A percentile compares a stretch with the other conserved stretches of the same genome.
Conservation (phyloP, 2,797 vertebrate genomes). For the Cynodonichthys magdalenae region DNA sequence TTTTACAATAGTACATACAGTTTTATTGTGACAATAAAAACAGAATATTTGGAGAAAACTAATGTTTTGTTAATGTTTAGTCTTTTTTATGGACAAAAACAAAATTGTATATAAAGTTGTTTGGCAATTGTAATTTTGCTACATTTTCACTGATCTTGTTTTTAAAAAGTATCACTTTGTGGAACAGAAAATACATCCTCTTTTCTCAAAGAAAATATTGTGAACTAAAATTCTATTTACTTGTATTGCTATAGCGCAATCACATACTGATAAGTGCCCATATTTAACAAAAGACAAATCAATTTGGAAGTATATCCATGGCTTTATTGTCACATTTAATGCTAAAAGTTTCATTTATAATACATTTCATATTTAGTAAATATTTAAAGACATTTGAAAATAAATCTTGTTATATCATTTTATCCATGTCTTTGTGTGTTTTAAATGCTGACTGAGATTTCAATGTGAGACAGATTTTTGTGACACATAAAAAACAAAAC, state of each 20-base stretch:
- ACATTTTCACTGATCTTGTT: conserved; percentile 53
- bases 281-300: not conserved
- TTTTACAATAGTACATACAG: conserved; percentile 26
- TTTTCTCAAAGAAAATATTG: conserved; percentile 29
- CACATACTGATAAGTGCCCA: too few relatives aligned
- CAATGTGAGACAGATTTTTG: conserved; percentile 54
- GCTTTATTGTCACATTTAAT: conserved; percentile 57
- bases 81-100: conserved; percentile 25
- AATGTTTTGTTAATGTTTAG: conserved; percentile 30
- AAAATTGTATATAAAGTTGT: conserved; percentile 44
- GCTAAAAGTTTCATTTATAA: conserved; percentile 30
- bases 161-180: conserved; percentile 37
- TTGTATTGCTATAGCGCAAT: too few relatives aligned
- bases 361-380: conserved; percentile 48
- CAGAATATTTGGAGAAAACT: conserved; percentile 24
- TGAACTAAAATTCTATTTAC: conserved; percentile 35
- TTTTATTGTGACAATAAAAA: conserved; percentile 36
- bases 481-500: conserved; percentile 61
- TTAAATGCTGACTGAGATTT: conserved; percentile 58
- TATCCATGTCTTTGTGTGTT: conserved; percentile 43
- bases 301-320: conserved; percentile 9
- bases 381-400: conserved; percentile 44
- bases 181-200: conserved; percentile 18
- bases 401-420: conserved; percentile 1
- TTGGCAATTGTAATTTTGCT: conserved; percentile 38